Evolutionary conservation across 53 echinoderm and acorn worm genomes (phyloP), one percentile per base, ranked within the genome.

Genomic region (Arbacia lixula): DNA sequence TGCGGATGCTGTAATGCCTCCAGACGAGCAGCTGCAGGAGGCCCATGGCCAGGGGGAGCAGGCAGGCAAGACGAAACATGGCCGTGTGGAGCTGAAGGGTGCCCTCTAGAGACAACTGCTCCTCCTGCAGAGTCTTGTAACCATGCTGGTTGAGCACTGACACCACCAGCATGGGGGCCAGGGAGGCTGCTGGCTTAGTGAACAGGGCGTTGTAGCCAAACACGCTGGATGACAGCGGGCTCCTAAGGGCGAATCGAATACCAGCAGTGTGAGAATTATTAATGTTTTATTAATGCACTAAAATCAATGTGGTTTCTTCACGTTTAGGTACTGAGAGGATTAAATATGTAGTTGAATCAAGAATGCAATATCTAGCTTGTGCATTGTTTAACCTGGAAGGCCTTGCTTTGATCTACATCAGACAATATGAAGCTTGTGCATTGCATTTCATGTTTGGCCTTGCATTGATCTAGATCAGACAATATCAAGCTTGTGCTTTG

Each of bases 151-250:
- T 95, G 35, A 99, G 87, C 21, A 95, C 65, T 17, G 84, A 86
- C 0, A 99, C 89, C 1, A 99, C 87, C 60, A 92, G 17, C 92
- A 95, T 94, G 2, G 99, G 99, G 11, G 99, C 90, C 12, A 94
- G 60, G 25, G 99, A 99, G 40, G 73, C 50, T 6, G 99, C 99
- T 26, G 99, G 91, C 56, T 99, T 99, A 57, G 99, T 99, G 79
- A 99, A 99, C 34, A 99, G 83, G 11, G 99, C 99, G 50, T 99
- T 99, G 92, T 92, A 94, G 11, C 92, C 99, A 81, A 94, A 99
- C 46, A 99, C 94, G 60, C 90, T 94, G 34, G 94, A 95, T 19
- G 99, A 99, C 29, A 99, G 66, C 30, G 99, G 99, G 42, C 84
- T 85, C 61, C 98, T 98, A 87, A 10, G 40, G 6, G n/a, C 16